Conservation (phyloP, 2,797 vertebrate species). For the Zalophus californianus region DNA sequence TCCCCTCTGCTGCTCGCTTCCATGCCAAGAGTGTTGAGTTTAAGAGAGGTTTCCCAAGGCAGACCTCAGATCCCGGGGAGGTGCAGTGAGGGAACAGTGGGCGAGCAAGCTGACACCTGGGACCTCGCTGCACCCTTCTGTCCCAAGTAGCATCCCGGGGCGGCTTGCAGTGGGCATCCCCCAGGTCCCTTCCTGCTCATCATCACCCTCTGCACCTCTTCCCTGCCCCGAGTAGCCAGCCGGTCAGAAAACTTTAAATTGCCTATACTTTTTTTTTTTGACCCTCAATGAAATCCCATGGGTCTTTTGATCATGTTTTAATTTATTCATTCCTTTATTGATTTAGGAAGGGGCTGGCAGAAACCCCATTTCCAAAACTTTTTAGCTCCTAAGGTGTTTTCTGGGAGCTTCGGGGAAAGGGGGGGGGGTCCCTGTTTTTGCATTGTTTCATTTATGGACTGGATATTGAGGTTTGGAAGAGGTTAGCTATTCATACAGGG, state of each 20-base stretch:
- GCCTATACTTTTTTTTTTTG: not conserved
- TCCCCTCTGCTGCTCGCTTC: not conserved
- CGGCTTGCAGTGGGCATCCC: not conserved
- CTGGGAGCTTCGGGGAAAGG: not conserved
- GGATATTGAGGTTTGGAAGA: not conserved
- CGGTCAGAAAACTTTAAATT: not conserved
- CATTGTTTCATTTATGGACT: not conserved
- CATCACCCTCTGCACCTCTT: not conserved
- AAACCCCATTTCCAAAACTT: constrained; percentile 7
- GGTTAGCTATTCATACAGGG: not conserved
- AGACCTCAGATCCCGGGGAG: not conserved
- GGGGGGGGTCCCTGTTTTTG: not conserved
- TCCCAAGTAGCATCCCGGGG: not conserved
- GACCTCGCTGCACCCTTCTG: accelerated
- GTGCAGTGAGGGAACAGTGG: not conserved
- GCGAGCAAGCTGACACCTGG: not conserved
- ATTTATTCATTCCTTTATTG: not conserved
- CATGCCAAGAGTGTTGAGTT: not conserved
- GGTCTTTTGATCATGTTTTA: not conserved
- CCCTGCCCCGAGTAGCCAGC: not conserved
- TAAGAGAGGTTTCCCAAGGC: not conserved
- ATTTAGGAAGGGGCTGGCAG: not conserved
- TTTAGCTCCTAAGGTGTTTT: not conserved
- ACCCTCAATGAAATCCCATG: not conserved
- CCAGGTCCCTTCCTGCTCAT: not conserved